Evolutionary conservation across 2,113 vertebrate species (phyloP), one percentile per base, ranked within the genome.

Genomic region (Tragulus kanchil): DNA sequence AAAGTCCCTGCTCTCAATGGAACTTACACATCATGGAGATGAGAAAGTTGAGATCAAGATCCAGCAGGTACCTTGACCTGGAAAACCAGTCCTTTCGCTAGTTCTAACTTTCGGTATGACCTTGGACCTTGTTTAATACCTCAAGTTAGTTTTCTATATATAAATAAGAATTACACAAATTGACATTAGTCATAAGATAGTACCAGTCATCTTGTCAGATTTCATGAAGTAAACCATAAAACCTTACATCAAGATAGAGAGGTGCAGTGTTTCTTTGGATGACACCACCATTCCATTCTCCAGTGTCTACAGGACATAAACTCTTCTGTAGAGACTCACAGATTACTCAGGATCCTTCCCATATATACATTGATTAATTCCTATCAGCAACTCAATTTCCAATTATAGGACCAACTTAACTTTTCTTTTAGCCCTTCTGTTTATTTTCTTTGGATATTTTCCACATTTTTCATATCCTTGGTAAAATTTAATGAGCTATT

Each of bases 91-190:
- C 23, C 61, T 94, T 93, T 73, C 36, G 87, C 62, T 75, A 78
- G 48, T 31, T 21, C 31, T 56, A 77, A 92, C 61, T 83, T 82
- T 89, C 79, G 94, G 15, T 54, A 89, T 85, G 48, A 28, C 36
- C 36, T 82, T 71, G 25, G 71, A 69, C 10, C 65, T 11, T 56
- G 69, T 83, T 89, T 45, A 90, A 88, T 56, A 92, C 81, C 77
- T 81, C 73, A 61, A 96, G 79, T 95, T 87, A 85, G 50, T 88
- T 93, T 96, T 85, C 65, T 94, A 77, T 8, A 69, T 59, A 79
- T 59, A 93, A 61, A 84, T 21, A 71, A 31, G 67, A 95, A 90
- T 92, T 83, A 64, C 3, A 87, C 28, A 90, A 79, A 75, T 58
- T 45, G 36, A 90, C 36, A 64, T 25, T 23, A 31, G 83, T 61